Evolutionary conservation across 2,113 vertebrate species (phyloP), one percentile per base, ranked within the genome.

Genomic region (Rhinoderma darwinii): DNA sequence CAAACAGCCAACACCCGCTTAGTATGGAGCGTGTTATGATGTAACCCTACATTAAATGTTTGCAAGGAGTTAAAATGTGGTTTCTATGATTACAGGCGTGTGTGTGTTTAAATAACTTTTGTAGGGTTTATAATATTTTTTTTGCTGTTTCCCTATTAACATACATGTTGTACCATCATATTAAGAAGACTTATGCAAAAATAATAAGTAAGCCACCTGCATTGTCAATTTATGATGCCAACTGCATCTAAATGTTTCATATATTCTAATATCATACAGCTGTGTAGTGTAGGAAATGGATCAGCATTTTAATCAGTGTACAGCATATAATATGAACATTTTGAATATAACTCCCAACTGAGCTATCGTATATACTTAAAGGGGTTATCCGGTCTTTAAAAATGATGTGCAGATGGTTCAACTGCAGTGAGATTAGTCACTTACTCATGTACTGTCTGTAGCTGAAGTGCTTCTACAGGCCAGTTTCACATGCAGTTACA

Each of bases 231-330:
- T 47, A 27, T 59, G n/a, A 27, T 54, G 35, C 66, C 47, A 73
- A 44, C 30, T 20, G 35, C 63, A 15, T 86, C 32, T 86, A 51
- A 80, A 80, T 72, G 50, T 86, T 86, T 86, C 7, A 86, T 78
- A 79, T 32, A 50, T 8, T 56, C 4, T 78, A 39, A 86, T 81
- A 27, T 80, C n/a, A 81, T 54, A 73, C 85, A 81, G 77, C 77
- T 86, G 47, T 81, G n/a, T 73, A 20, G 37, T 63, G 73, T 12
- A 41, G 59, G 15, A 18, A 78, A 43, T 79, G 44, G 73, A 54
- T 74, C 25, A 47, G 3, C 35, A 11, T 50, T n/a, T 30, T 75
- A 84, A 61, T 61, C 50, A 75, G n/a, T 56, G 35, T 66, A 32
- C 30, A 51, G 41, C 59, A 17, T 15, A 78, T 12, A 76, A 32